phyloP scores from a whole-genome alignment of 23 tunicate species.

The Trididemnum miniatum region DNA sequence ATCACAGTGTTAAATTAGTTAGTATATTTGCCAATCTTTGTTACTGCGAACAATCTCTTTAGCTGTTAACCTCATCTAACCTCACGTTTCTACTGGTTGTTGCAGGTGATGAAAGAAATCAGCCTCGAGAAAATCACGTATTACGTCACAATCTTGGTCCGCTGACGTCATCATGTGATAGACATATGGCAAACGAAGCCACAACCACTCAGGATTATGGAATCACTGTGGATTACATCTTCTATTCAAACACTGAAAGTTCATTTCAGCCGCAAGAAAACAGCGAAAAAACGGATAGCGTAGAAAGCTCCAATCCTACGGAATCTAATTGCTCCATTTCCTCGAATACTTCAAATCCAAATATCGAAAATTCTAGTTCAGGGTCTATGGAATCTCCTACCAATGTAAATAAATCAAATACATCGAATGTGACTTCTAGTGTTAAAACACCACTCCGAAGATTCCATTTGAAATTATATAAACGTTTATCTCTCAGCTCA shows the following conservation, averaged over 20 bases:
- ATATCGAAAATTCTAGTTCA: neutral
- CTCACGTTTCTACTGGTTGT: neutral
- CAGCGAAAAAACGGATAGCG: neutral
- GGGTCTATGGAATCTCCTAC: neutral
- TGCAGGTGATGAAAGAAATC: slow-evolving; percentile 1
- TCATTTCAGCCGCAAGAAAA: neutral
- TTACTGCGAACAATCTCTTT: too few species aligned
- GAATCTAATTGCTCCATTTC: neutral
- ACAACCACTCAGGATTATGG: slow-evolving; percentile 79
- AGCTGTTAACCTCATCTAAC: too few species aligned
- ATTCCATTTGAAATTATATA: slow-evolving; percentile 13
- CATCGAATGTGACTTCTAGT: neutral
- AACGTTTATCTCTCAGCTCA: slow-evolving; percentile 4
- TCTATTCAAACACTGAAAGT: slow-evolving; percentile 34
- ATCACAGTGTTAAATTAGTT: too few species aligned
- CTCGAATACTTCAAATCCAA: neutral
- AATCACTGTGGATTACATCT: slow-evolving; percentile 83
- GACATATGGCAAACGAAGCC: slow-evolving; percentile 34
- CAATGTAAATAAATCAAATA: neutral
- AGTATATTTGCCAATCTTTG: too few species aligned
- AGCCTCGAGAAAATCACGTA: neutral
- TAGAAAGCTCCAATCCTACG: neutral
- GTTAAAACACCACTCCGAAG: neutral
- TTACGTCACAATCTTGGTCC: slow-evolving; percentile 52
- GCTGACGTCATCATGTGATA: slow-evolving; percentile 37